Evolutionary conservation across 2,113 vertebrate genomes (phyloP).

Genomic region (Anthoscopus minutus): DNA sequence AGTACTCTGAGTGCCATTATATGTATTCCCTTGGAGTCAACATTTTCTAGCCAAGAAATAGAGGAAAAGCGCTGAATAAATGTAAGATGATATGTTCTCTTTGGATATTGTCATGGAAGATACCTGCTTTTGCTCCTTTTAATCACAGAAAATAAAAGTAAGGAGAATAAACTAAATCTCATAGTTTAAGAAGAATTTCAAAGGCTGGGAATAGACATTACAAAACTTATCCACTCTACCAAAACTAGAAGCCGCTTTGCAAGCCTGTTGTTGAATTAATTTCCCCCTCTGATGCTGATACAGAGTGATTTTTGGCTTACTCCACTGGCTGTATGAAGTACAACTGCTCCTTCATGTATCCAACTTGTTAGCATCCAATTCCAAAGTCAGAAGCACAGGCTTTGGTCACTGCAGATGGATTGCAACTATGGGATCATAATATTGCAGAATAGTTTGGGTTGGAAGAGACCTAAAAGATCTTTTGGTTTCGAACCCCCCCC

Average conservation of each 20-base stretch:
- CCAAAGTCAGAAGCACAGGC: background rate
- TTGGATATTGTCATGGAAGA: background rate
- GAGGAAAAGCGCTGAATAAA: background rate
- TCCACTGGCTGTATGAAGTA: background rate
- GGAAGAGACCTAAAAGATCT: background rate
- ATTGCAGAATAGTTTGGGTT: background rate
- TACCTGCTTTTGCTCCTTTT: background rate
- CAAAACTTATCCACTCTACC: background rate
- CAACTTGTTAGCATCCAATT: background rate
- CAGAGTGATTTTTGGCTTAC: background rate
- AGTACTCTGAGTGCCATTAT: background rate
- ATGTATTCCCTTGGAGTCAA: background rate
- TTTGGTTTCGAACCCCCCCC: background rate
- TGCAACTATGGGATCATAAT: background rate
- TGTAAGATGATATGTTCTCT: background rate
- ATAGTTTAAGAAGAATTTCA: background rate
- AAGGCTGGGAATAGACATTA: background rate
- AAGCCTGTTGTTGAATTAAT: background rate
- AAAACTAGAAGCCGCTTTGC: background rate
- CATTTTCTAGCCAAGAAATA: background rate
- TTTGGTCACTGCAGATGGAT: background rate
- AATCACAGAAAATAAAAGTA: background rate
- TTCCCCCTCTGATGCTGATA: background rate
- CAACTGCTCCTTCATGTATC: background rate
- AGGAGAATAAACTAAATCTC: background rate